phyloP scores from a whole-genome alignment of 2,797 vertebrate species.

The Brachyalestes nurse region DNA sequence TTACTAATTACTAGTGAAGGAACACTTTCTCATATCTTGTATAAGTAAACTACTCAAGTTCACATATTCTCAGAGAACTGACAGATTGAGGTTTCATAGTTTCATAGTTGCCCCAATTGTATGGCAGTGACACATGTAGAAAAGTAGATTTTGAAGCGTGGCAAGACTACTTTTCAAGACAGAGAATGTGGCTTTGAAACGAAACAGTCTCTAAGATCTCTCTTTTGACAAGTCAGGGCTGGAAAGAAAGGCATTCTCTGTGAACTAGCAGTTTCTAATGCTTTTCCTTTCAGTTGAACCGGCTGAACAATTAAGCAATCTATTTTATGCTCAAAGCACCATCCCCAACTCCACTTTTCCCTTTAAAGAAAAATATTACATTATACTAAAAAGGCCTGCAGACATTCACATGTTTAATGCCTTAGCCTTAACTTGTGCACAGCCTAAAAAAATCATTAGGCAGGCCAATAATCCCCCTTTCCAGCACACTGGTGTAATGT shows the following conservation, averaged over 20 bases:
- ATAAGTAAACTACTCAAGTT: constrained; percentile 8
- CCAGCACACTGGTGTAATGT: background rate
- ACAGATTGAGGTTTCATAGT: constrained; percentile 14
- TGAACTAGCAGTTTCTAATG: background rate
- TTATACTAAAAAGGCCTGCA: background rate
- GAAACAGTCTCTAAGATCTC: background rate
- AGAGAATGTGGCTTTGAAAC: background rate
- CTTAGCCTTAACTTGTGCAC: background rate
- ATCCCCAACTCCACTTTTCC: background rate
- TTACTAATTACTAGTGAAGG: no score
- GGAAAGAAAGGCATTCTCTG: background rate
- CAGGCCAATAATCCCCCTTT: background rate
- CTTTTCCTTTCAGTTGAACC: background rate
- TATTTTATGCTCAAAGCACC: background rate
- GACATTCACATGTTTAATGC: background rate
- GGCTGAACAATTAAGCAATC: background rate
- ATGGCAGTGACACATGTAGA: background rate
- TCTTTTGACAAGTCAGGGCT: background rate
- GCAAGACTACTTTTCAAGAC: background rate
- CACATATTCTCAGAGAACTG: constrained; percentile 2
- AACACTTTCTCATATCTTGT: background rate
- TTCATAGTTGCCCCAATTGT: constrained; percentile 19
- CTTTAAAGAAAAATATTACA: background rate
- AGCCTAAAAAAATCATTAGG: background rate
- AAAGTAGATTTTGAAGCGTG: background rate